Evolutionary conservation across 2,888 invertebrate species (phyloP).

Genomic region (Melanotus villosus): DNA sequence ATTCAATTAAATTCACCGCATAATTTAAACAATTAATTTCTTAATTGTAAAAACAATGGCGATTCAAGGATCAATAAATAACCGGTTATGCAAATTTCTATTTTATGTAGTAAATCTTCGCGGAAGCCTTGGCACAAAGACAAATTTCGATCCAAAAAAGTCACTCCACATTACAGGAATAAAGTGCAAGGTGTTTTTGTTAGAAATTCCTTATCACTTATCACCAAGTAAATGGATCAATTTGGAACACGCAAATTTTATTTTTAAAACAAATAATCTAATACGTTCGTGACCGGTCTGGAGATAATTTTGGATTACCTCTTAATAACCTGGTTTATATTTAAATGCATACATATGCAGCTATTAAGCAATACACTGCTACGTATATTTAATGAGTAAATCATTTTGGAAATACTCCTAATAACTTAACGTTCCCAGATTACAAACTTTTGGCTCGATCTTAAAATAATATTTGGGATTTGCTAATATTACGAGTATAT

Average conservation of each 20-base stretch:
- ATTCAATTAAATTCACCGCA: neutral
- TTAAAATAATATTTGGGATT: neutral
- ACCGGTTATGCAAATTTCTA: slow-evolving; percentile 31
- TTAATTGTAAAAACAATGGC: neutral
- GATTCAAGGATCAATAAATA: neutral
- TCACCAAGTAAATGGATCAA: slow-evolving; percentile 16
- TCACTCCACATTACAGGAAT: neutral
- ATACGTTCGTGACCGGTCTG: slow-evolving; percentile 26
- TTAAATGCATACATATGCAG: slow-evolving; percentile 30
- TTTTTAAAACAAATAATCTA: slow-evolving; percentile 29
- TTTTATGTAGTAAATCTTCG: slow-evolving; percentile 11
- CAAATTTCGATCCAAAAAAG: neutral
- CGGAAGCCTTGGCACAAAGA: neutral
- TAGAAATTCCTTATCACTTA: slow-evolving; percentile 7
- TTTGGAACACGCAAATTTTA: slow-evolving; percentile 23
- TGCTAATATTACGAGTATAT: neutral
- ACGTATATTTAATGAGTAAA: slow-evolving; percentile 22
- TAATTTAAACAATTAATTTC: slow-evolving; percentile 2
- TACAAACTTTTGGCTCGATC: slow-evolving; percentile 26
- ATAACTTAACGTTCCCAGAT: slow-evolving; percentile 28
- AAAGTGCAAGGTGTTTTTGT: slow-evolving; percentile 9
- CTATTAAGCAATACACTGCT: slow-evolving; percentile 1
- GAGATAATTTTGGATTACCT: slow-evolving; percentile 39
- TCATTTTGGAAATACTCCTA: slow-evolving; percentile 35
- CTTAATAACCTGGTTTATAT: slow-evolving; percentile 37